Conservation (phyloP, 2,113 vertebrate genomes). For the Trichomycterus rosablanca region DNA sequence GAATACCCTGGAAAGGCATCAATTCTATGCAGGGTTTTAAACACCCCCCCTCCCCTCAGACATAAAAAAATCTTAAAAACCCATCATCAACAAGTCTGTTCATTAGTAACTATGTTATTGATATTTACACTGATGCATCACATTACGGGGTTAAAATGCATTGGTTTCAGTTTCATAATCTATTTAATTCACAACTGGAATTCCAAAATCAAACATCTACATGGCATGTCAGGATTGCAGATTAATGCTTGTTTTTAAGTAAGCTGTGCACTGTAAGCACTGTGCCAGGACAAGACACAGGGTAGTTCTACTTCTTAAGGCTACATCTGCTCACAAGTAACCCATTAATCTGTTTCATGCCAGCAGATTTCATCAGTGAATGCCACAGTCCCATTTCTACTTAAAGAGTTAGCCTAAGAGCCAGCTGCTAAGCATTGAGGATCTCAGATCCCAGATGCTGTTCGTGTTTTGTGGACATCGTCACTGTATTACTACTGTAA, state of each 20-base stretch:
- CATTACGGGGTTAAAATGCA: too few species aligned
- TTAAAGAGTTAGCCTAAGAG: slow-evolving; percentile 11
- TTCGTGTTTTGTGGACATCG: slow-evolving; percentile 10
- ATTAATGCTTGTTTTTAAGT: not conserved
- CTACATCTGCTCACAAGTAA: slow-evolving; percentile 36
- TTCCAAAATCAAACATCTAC: too few species aligned
- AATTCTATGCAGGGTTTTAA: too few species aligned
- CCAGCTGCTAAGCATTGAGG: not conserved
- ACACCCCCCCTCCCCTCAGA: too few species aligned
- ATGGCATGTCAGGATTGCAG: too few species aligned
- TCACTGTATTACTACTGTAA: not conserved
- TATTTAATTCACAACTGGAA: too few species aligned
- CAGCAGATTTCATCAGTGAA: slow-evolving; percentile 16
- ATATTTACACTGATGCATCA: too few species aligned
- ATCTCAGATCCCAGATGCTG: slow-evolving; percentile 22
- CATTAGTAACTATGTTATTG: too few species aligned
- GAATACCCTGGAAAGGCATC: too few species aligned
- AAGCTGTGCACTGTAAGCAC: slow-evolving; percentile 2
- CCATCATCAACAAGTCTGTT: too few species aligned
- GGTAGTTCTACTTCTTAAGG: slow-evolving; percentile 17
- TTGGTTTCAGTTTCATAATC: too few species aligned
- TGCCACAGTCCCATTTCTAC: slow-evolving; percentile 9
- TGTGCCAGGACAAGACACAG: not conserved
- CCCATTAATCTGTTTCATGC: slow-evolving; percentile 37
- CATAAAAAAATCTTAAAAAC: too few species aligned